Evolutionary conservation across 2,888 invertebrate genomes (phyloP).

Genomic region (Calameuta filiformis): DNA sequence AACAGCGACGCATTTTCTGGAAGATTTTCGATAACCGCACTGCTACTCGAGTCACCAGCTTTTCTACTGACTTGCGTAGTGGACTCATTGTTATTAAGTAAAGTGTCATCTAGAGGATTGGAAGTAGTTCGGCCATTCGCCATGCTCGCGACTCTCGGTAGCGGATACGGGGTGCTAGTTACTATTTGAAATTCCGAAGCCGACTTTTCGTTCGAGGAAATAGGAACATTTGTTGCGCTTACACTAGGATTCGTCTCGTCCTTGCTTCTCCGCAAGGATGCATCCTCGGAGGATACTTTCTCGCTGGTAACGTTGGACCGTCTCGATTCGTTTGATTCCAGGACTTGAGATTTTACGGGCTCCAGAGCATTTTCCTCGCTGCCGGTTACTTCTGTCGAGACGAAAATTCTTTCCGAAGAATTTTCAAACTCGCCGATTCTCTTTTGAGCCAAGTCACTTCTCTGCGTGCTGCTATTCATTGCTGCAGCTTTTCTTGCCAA

Average conservation of each 20-base stretch:
- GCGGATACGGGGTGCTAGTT: slow-evolving; percentile 35
- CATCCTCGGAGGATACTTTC: not conserved
- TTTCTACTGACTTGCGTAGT: not conserved
- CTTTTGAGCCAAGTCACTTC: not conserved
- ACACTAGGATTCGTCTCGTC: not conserved
- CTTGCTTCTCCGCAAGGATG: not conserved
- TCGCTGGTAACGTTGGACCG: not conserved
- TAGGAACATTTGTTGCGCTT: slow-evolving; percentile 1
- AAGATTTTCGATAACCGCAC: not conserved
- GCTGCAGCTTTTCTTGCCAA: slow-evolving; percentile 40
- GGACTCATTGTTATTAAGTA: not conserved
- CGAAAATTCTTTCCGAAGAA: slow-evolving; percentile 13
- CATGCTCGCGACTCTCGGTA: slow-evolving; percentile 19
- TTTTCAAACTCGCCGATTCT: slow-evolving; percentile 13
- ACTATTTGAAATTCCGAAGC: slow-evolving; percentile 14
- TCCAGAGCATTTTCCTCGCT: slow-evolving; percentile 37
- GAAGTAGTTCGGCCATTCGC: not conserved
- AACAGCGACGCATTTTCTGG: not conserved
- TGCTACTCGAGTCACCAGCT: not conserved
- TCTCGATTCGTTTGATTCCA: not conserved
- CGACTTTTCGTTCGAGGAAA: not conserved
- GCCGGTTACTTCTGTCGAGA: slow-evolving; percentile 16
- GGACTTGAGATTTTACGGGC: slow-evolving; percentile 19
- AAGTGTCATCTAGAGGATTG: not conserved
- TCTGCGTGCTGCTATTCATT: not conserved